These are phyloP conservation scores for Pseudopleuronectes americanus DNA, from an alignment of 2,797 vertebrate genomes.

Conservation along the genomic window DNA sequence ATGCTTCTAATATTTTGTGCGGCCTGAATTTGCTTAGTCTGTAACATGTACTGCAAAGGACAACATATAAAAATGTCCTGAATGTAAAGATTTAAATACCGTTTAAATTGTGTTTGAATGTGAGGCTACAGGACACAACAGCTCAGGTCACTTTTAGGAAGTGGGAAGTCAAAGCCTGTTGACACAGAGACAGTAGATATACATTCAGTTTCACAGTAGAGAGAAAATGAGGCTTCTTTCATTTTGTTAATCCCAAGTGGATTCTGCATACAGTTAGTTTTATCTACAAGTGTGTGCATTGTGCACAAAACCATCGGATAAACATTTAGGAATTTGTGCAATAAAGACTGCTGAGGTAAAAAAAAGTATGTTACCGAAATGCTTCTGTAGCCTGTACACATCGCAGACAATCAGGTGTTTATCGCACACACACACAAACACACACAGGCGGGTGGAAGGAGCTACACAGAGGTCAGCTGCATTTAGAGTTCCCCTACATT, in stretches of 20 bases:
- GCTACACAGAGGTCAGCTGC: slow-evolving; percentile 50
- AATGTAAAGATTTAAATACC: not conserved
- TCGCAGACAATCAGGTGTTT: slow-evolving; percentile 22
- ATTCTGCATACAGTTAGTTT: not conserved
- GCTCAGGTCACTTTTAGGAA: not conserved
- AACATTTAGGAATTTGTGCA: slow-evolving; percentile 20
- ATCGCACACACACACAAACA: slow-evolving; percentile 7
- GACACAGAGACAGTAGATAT: not conserved
- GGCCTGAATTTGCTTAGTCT: slow-evolving; percentile 1
- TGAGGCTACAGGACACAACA: not conserved
- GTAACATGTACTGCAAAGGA: not conserved
- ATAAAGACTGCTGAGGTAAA: not conserved
- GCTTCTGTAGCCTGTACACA: slow-evolving; percentile 21
- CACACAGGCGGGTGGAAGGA: slow-evolving; percentile 19
- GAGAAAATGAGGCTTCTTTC: not conserved
- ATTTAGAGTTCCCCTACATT: slow-evolving; percentile 60
- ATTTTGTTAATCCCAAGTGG: not conserved
- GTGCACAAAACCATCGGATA: not conserved
- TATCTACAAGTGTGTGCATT: slow-evolving; percentile 13
- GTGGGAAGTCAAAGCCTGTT: not conserved
- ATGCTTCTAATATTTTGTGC: slow-evolving; percentile 19
- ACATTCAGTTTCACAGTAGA: not conserved
- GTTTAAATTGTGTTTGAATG: too few species aligned
- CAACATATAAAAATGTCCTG: not conserved
- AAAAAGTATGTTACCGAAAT: slow-evolving; percentile 11